Base-by-base conservation (phyloP, 2,888 invertebrate species). In the Conops quadrifasciatus region DNA sequence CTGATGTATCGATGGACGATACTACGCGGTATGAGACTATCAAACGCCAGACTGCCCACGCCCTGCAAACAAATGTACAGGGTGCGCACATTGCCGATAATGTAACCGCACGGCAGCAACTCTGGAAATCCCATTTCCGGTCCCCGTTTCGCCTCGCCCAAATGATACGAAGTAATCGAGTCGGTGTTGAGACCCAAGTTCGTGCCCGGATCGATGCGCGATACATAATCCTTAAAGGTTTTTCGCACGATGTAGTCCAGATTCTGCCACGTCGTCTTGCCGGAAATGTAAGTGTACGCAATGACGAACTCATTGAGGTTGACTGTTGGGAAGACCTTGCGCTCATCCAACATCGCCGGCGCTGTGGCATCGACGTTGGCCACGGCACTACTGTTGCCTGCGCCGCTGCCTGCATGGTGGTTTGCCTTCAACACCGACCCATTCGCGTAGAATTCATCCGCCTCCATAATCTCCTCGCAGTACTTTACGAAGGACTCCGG, bases 201-300 rank as follows among this genome's bases (percentile, higher is more conserved):
- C 60, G 95, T 94, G 19, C 94, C 94, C 0, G 96, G 95, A 87
- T 98, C 98, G 78, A 98, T 92, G 80, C 96, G 90, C 59, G 94
- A 91, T 69, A 96, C 89, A 86, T 97, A 97, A 81, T 98, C 97
- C 85, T 97, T 97, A 85, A 98, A 97, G 67, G 95, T 93, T 85
- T 95, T 92, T 79, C 94, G 89, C 75, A 97, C 94, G 78, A 94
- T 93, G 79, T 94, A 93, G 87, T 98, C 97, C 80, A 98, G 88
- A 82, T 94, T 93, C 83, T 96, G 95, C 98, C 98, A 98, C 72
- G 94, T 94, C 0, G 96, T 96, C 85, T 96, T 95, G 72, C 95
- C 94, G 77, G 95, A 94, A 75, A 97, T 94, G 81, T 93, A 94
- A 3, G 97, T 92, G 79, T 91, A 93, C 16, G 97, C 96, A 81